A percentile compares a stretch with the other conserved stretches of the same genome.
phyloP scores from a whole-genome alignment of 2,797 vertebrate species.

The Sciaenops ocellatus region DNA sequence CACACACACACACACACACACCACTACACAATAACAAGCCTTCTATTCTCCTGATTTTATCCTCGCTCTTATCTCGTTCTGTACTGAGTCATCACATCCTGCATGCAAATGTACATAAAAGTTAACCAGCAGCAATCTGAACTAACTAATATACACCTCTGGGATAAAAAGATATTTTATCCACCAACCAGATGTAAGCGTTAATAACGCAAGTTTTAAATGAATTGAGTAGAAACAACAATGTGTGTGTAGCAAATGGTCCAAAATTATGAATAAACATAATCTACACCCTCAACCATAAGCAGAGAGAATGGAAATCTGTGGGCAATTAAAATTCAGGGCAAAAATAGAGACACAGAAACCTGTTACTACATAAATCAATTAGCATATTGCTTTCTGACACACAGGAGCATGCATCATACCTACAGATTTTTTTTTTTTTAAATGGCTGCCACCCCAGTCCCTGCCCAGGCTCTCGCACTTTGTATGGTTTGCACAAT shows the following conservation, averaged over 20 bases:
- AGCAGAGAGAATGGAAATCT: not conserved
- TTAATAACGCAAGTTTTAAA: not conserved
- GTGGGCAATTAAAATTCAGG: conserved; percentile 4
- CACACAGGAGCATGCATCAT: conserved; percentile 11
- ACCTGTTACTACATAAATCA: conserved; percentile 22
- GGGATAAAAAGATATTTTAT: not conserved
- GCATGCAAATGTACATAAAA: conserved; percentile 67
- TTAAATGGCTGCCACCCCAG: conserved; percentile 64
- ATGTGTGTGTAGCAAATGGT: not conserved
- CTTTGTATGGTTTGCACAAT: conserved; percentile 71
- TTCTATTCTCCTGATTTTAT: conserved; percentile 71
- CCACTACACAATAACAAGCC: conserved; percentile 32
- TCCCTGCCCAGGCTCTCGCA: conserved; percentile 39
- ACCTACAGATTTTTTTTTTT: conserved; percentile 25
- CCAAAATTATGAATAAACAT: not conserved
- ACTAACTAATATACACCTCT: conserved; percentile 21
- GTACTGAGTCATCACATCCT: conserved; percentile 63
- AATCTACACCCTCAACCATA: not conserved
- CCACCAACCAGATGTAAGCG: not conserved
- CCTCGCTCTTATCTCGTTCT: conserved; percentile 62
- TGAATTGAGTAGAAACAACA: not conserved
- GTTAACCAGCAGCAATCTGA: conserved; percentile 54
- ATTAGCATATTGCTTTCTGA: conserved; percentile 19
- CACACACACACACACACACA: conserved; percentile 9
- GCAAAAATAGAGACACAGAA: conserved; percentile 4